phyloP scores from a whole-genome alignment of 2,113 vertebrate species.

The Oreotrochilus melanogaster region DNA sequence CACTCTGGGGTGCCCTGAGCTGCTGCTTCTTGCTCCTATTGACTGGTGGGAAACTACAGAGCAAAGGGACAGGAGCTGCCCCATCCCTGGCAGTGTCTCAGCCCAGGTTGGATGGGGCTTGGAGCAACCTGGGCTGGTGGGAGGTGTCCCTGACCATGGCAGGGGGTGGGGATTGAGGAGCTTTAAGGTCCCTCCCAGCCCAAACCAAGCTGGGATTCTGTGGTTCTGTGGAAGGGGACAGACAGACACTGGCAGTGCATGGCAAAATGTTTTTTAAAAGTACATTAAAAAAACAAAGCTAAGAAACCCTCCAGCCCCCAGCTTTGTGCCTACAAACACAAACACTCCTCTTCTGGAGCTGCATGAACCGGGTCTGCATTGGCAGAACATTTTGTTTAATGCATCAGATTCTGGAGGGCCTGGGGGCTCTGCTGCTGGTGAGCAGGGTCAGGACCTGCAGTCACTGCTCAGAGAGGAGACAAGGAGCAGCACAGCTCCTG shows the following conservation, averaged over 20 bases:
- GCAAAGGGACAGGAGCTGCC: neutral
- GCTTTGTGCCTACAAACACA: too few species aligned
- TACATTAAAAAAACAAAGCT: neutral
- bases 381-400: neutral
- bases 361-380: accelerated
- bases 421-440: neutral
- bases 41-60: neutral
- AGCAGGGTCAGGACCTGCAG: accelerated
- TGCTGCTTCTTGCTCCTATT: neutral
- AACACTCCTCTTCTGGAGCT: neutral
- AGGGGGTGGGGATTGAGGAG: too few species aligned
- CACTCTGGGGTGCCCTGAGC: neutral
- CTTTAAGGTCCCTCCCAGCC: too few species aligned
- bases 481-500: accelerated
- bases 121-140: too few species aligned
- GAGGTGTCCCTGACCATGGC: too few species aligned
- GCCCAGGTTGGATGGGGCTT: too few species aligned
- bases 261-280: neutral
- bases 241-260: accelerated
- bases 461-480: neutral
- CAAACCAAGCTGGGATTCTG: too few species aligned
- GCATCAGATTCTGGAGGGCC: neutral
- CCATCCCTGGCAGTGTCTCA: too few species aligned
- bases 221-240: neutral
- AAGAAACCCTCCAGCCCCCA: neutral